Evolutionary conservation across 2,113 vertebrate genomes (phyloP).

Genomic region (Puma concolor): DNA sequence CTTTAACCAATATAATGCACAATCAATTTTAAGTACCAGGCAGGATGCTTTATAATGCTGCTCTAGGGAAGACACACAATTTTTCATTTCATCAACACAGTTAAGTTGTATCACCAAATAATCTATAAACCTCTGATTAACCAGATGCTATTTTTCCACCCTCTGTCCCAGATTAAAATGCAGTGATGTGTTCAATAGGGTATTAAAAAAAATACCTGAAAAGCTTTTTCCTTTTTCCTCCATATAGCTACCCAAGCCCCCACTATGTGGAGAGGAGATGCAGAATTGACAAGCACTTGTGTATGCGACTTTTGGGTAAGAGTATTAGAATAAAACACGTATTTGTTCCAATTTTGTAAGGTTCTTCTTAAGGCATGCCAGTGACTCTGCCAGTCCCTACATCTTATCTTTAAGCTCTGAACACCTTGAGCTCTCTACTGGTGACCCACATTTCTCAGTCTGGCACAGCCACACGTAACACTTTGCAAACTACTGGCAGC

Average conservation of each 20-base stretch:
- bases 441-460: neutral
- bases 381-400: neutral
- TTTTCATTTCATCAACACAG: slow-evolving; percentile 69
- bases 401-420: neutral
- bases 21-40: slow-evolving; percentile 71
- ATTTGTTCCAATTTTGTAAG: neutral
- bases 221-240: neutral
- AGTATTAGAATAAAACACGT: neutral
- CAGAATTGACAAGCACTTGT: neutral
- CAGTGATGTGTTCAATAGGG: neutral
- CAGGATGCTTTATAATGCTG: slow-evolving; percentile 65
- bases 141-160: slow-evolving; percentile 58
- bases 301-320: slow-evolving; percentile 30
- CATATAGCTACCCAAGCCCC: neutral
- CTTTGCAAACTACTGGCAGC: neutral
- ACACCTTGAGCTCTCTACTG: neutral
- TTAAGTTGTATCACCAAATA: slow-evolving; percentile 65
- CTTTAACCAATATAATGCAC: slow-evolving; percentile 78
- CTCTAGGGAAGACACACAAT: slow-evolving; percentile 58
- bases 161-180: slow-evolving; percentile 69
- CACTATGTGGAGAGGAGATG: neutral
- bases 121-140: slow-evolving; percentile 65
- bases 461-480: neutral
- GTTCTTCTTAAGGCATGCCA: neutral
- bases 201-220: neutral